These are phyloP conservation scores for Spongilla lacustris DNA, from an alignment of 37 sponge, comb jelly and placozoan species.

Conservation along the genomic window DNA sequence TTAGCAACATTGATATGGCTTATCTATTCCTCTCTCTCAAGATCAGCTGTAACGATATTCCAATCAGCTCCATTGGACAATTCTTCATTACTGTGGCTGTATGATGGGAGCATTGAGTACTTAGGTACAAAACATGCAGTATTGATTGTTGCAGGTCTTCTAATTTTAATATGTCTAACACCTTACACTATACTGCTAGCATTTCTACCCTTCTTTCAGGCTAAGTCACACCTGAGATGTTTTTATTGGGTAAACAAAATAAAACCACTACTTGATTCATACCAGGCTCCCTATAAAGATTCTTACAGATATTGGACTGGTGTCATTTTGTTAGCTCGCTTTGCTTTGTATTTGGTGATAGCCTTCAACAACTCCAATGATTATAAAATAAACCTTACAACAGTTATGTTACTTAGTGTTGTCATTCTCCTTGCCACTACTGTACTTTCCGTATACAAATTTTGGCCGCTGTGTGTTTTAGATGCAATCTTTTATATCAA, in stretches of 20 bases:
- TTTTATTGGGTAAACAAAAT: neutral
- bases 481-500: neutral
- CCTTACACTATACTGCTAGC: slow-evolving; percentile 24
- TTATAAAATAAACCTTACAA: neutral
- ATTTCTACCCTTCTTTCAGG: neutral
- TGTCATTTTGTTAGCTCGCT: neutral
- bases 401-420: neutral
- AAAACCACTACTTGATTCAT: slow-evolving; percentile 20
- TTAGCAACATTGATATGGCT: slow-evolving; percentile 30
- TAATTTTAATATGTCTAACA: slow-evolving; percentile 4
- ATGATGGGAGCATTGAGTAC: slow-evolving; percentile 21
- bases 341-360: neutral
- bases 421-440: neutral
- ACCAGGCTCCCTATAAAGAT: slow-evolving; percentile 10
- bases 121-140: slow-evolving; percentile 3
- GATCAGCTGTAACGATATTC: slow-evolving; percentile 3
- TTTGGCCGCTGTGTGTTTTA: neutral
- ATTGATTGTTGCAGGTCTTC: neutral
- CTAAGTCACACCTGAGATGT: neutral
- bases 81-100: slow-evolving; percentile 7
- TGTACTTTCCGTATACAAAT: neutral
- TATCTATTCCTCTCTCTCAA: neutral
- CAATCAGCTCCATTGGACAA: neutral
- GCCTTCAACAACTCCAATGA: neutral
- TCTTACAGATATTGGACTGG: slow-evolving; percentile 19